Conservation (phyloP, 2,888 invertebrate species). For the Pachydiplax longipennis region DNA sequence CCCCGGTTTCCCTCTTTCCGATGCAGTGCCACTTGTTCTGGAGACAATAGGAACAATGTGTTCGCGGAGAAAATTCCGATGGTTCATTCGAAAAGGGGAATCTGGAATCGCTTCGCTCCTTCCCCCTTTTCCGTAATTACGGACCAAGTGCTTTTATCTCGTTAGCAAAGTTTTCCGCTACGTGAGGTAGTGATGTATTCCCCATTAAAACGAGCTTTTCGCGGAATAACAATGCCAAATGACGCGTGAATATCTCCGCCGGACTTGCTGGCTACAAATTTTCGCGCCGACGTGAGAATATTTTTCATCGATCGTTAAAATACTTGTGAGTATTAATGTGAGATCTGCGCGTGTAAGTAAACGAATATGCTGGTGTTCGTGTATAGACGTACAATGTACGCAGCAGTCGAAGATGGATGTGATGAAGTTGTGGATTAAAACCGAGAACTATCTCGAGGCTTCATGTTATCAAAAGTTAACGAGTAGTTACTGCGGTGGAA, state of each 20-base stretch:
- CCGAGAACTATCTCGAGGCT: too few species aligned
- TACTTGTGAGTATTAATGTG: background rate
- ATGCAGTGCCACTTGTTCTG: background rate
- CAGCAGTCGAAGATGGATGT: too few species aligned
- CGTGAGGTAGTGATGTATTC: background rate
- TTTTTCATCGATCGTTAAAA: background rate
- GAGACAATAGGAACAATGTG: background rate
- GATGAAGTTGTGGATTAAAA: too few species aligned
- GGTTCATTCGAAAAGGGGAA: background rate
- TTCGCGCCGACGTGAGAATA: background rate
- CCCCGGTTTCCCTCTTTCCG: background rate
- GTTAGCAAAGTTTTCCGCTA: background rate
- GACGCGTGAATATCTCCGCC: background rate
- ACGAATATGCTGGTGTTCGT: too few species aligned
- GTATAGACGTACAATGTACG: too few species aligned
- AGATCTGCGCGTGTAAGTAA: too few species aligned
- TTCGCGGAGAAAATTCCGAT: background rate
- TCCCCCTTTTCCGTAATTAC: background rate
- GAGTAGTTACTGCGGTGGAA: too few species aligned
- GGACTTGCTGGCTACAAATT: background rate
- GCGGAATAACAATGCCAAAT: background rate
- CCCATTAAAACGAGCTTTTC: background rate
- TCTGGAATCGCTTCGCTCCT: background rate
- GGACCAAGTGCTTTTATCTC: background rate
- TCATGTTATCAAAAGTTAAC: too few species aligned